A percentile compares a stretch with the other conserved stretches of the same genome.
Evolutionary conservation across 2,888 invertebrate genomes (phyloP).

Genomic region (Coleophora deauratella): DNA sequence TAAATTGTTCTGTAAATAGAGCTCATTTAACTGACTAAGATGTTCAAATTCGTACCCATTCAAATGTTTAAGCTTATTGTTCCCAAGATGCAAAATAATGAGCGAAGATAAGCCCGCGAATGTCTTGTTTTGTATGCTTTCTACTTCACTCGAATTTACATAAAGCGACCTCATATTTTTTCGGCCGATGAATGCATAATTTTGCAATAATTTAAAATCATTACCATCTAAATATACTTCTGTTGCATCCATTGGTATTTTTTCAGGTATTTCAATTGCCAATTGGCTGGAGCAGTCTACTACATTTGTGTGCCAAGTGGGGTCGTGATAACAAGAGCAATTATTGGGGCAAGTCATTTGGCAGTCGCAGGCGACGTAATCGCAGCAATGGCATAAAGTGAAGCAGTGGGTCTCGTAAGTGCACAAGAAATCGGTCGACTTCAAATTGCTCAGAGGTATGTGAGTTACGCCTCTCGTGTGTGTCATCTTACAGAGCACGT

Average conservation of each 20-base stretch:
- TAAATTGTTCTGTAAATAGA: slow-evolving; percentile 90
- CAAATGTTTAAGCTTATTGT: slow-evolving; percentile 85
- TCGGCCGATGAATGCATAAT: slow-evolving; percentile 92
- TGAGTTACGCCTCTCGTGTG: slow-evolving; percentile 87
- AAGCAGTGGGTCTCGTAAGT: slow-evolving; percentile 94
- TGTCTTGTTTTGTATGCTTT: slow-evolving; percentile 89
- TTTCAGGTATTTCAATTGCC: slow-evolving; percentile 84
- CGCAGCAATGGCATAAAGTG: slow-evolving; percentile 95
- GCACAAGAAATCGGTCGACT: slow-evolving; percentile 90
- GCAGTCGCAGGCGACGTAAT: slow-evolving; percentile 96
- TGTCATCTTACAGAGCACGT: slow-evolving; percentile 89
- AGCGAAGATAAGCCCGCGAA: slow-evolving; percentile 89
- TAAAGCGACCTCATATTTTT: slow-evolving; percentile 91
- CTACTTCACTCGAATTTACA: slow-evolving; percentile 88
- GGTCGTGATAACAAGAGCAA: slow-evolving; percentile 96
- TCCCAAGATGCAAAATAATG: slow-evolving; percentile 86
- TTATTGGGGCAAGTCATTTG: slow-evolving; percentile 96
- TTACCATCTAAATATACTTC: slow-evolving; percentile 95
- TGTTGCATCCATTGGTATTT: slow-evolving; percentile 95
- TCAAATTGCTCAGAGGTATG: slow-evolving; percentile 82
- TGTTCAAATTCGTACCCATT: slow-evolving; percentile 91
- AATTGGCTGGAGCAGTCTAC: slow-evolving; percentile 91
- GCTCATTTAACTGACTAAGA: slow-evolving; percentile 83
- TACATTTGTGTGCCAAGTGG: slow-evolving; percentile 93
- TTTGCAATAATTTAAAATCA: slow-evolving; percentile 86